These are phyloP conservation scores for Cercopithecus mona DNA, from an alignment of 2,113 vertebrate species.

Conservation along the genomic window DNA sequence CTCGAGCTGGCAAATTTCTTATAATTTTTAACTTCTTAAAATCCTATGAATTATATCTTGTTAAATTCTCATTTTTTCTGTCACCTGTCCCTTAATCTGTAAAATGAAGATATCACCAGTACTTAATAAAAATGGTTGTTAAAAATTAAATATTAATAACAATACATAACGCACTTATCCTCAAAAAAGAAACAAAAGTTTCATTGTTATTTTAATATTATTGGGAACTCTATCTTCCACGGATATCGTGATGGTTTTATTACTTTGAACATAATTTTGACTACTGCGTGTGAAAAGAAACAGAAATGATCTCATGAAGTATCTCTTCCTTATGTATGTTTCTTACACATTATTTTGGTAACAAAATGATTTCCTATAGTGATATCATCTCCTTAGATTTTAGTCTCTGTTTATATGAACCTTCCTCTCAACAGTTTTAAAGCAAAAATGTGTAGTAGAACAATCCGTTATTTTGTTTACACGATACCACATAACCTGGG, in stretches of 20 bases:
- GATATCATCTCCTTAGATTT: background rate
- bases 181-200: background rate
- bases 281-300: background rate
- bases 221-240: background rate
- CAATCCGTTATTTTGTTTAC: background rate
- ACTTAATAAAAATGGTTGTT: background rate
- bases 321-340: background rate
- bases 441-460: background rate
- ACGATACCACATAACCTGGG: background rate
- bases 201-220: background rate
- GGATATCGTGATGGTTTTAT: background rate
- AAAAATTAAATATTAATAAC: background rate
- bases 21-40: background rate
- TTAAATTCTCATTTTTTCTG: background rate
- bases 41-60: background rate
- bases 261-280: constrained; percentile 13
- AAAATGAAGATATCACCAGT: background rate
- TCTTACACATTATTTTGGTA: background rate
- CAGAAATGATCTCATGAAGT: background rate
- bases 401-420: background rate
- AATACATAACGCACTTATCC: background rate
- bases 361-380: constrained; percentile 9
- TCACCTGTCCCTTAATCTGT: background rate
- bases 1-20: background rate
- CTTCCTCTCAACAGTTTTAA: background rate